Evolutionary conservation across 2,797 vertebrate species (phyloP).

Genomic region (Acipenser transmontanus): DNA sequence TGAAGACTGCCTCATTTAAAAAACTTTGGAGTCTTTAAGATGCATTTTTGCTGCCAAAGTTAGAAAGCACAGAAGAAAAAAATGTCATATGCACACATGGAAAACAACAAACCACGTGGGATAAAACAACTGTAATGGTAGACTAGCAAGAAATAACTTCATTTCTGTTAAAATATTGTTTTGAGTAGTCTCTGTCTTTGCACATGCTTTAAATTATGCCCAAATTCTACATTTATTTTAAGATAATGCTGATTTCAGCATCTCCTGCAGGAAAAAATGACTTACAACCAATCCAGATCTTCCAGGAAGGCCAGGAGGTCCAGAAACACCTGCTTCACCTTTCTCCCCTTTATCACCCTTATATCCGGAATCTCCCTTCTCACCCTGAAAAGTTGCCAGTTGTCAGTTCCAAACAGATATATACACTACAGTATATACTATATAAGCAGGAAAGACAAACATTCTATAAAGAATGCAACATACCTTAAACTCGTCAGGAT

Average conservation of each 20-base stretch:
- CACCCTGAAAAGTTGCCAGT: slow-evolving; percentile 45
- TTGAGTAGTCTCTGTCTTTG: no score
- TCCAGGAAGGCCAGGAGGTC: slow-evolving; percentile 70
- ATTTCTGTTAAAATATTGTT: no score
- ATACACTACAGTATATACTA: background rate
- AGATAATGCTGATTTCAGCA: background rate
- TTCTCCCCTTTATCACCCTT: slow-evolving; percentile 70
- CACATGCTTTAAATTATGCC: no score
- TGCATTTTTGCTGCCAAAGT: no score
- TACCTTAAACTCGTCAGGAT: slow-evolving; percentile 1
- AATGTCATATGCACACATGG: no score
- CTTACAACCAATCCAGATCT: slow-evolving; percentile 73
- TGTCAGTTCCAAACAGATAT: no score
- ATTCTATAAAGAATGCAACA: background rate
- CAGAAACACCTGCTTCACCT: slow-evolving; percentile 62
- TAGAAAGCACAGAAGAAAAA: no score
- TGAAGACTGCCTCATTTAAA: no score
- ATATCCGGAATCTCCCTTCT: slow-evolving; percentile 57
- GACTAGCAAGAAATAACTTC: no score
- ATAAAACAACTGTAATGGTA: no score
- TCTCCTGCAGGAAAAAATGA: slow-evolving; percentile 12
- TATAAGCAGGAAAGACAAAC: background rate
- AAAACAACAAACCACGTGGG: no score
- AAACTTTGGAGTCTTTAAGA: no score
- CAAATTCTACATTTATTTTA: background rate